Evolutionary conservation across 1,140 invertebrate genomes (phyloP).

Genomic region (Ephestia elutella): DNA sequence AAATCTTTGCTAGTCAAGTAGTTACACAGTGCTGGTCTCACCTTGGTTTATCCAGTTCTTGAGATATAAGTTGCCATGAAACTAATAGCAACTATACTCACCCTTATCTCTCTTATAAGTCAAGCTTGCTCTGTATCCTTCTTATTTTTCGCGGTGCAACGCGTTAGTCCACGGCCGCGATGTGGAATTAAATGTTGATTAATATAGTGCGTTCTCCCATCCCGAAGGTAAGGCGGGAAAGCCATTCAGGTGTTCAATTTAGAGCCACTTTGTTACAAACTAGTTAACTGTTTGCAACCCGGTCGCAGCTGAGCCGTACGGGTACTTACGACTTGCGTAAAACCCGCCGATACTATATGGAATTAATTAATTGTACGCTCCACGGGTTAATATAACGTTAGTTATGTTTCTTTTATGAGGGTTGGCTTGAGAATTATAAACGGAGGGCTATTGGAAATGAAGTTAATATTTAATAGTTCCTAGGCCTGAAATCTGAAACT

Average conservation of each 20-base stretch:
- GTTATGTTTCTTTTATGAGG: slow-evolving; percentile 5
- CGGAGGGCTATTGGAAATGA: neutral
- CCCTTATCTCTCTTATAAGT: too few species aligned
- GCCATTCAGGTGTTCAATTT: slow-evolving; percentile 51
- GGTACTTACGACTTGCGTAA: slow-evolving; percentile 17
- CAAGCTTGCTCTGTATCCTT: neutral
- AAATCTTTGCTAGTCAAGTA: too few species aligned
- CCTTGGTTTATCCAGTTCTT: too few species aligned
- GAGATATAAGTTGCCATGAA: too few species aligned
- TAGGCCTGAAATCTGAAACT: too few species aligned
- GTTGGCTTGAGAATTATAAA: slow-evolving; percentile 2
- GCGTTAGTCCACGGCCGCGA: slow-evolving; percentile 40
- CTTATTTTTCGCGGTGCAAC: slow-evolving; percentile 18
- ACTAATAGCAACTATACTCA: too few species aligned
- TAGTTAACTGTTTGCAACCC: slow-evolving; percentile 40
- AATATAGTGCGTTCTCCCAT: slow-evolving; percentile 54
- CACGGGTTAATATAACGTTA: slow-evolving; percentile 5
- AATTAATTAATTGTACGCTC: slow-evolving; percentile 20
- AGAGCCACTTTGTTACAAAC: slow-evolving; percentile 50
- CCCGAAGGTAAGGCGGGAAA: slow-evolving; percentile 23
- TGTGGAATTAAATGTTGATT: slow-evolving; percentile 71
- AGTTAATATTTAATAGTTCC: neutral
- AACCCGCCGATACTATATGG: slow-evolving; percentile 18
- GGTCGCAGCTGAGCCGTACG: slow-evolving; percentile 21
- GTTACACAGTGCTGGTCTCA: too few species aligned